Conservation (phyloP, 2,797 vertebrate species). For the Enteromius viviparus region DNA sequence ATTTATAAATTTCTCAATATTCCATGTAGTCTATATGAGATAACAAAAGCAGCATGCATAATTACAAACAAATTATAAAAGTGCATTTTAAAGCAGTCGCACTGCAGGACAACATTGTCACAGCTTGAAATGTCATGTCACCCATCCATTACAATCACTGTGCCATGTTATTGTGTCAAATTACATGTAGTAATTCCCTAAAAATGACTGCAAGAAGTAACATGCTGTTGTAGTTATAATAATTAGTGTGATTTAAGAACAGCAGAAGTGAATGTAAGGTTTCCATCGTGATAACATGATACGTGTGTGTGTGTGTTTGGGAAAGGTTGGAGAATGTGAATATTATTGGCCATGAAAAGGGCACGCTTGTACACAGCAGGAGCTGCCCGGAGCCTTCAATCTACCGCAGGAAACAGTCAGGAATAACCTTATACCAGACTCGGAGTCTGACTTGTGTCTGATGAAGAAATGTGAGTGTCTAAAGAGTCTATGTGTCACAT, state of each 20-base stretch:
- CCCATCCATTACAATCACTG: background rate
- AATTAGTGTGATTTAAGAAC: background rate
- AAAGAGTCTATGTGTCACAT: conserved; percentile 22
- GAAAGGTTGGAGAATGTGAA: conserved; percentile 69
- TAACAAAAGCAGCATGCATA: background rate
- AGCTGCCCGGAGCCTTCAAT: conserved; percentile 68
- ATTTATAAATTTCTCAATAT: background rate
- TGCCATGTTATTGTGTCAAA: background rate
- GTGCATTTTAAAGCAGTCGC: background rate
- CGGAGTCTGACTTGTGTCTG: conserved; percentile 43
- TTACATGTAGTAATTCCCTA: background rate
- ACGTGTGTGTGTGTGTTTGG: conserved; percentile 23
- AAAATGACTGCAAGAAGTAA: background rate
- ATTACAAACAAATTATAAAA: background rate
- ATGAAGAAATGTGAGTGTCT: conserved; percentile 22
- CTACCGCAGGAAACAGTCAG: conserved; percentile 69
- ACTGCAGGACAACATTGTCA: background rate
- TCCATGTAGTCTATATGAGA: background rate
- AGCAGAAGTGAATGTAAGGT: background rate
- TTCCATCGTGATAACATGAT: background rate
- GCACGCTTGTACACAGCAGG: conserved; percentile 70
- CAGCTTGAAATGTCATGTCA: conserved; percentile 7
- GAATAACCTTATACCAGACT: conserved; percentile 72
- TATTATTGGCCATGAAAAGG: conserved; percentile 76
- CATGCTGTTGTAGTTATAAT: background rate